Evolutionary conservation across 2,888 invertebrate genomes (phyloP), one percentile per base, ranked within the genome.

Genomic region (Amiota minor): DNA sequence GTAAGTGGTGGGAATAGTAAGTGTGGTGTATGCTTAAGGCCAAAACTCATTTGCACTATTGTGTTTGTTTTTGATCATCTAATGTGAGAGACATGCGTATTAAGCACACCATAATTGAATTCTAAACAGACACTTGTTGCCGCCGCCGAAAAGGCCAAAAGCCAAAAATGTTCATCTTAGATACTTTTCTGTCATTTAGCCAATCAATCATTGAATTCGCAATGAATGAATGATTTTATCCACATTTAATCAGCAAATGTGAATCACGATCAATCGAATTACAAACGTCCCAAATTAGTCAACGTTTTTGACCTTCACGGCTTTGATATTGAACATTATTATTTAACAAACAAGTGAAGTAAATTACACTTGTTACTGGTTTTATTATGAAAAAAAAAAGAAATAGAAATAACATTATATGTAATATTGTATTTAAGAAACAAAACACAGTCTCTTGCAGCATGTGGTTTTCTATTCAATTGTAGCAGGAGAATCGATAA

Each of bases 361-460:
- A 9, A 68, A 68, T 47, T 14, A 55, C 16, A 35, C 20, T 56
- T 12, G 16, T 4, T 12, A 9, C 14, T 53, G 53, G 14, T 35
- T 35, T 35, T 35, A 35, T 35, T 6, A 35, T 35, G 35, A 35
- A 8, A 35, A 35, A 35, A 35, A 35, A 23, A 2, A 23, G 1
- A 23, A 50, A 50, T 50, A 50, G 6, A 50, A 50, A n/a, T n/a
- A 50, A 50, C 4, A 49, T 12, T 50, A 1, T n/a, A 35, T 14
- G 20, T 46, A 59, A 20, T 61, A 50, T 71, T 61, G 59, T 68
- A 68, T 55, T 74, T 71, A 35, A 61, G 68, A 71, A 74, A 35
- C 67, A 74, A 50, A 50, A 50, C 2, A 14, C 23, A 23, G 23
- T 23, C 23, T 35, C 2, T 35, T 35, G 35, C 35, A 35, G 6